These are phyloP conservation scores for Trachelus troglodyta DNA, from an alignment of 2,888 invertebrate species.

Conservation along the genomic window DNA sequence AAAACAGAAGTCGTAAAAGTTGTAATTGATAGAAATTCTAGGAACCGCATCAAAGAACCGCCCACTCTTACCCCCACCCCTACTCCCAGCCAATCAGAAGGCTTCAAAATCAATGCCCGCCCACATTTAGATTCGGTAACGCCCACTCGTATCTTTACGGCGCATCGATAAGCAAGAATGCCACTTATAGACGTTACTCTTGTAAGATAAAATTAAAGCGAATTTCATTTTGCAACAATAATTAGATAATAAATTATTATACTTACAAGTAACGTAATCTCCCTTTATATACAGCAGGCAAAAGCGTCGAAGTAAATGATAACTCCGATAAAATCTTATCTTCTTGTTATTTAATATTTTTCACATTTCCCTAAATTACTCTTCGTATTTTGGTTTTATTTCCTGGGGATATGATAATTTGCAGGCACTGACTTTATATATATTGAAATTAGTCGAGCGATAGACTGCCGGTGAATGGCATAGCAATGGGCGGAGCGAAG, in stretches of 20 bases:
- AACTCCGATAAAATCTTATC: not conserved
- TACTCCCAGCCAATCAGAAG: not conserved
- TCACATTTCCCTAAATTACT: not conserved
- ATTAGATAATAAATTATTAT: not conserved
- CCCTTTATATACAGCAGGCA: slow-evolving; percentile 4
- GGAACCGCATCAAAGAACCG: not conserved
- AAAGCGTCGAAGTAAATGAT: not conserved
- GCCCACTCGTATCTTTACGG: not conserved
- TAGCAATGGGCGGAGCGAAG: not conserved
- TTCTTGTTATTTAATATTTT: not conserved
- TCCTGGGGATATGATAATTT: not conserved
- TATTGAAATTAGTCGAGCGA: not conserved
- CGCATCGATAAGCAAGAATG: not conserved
- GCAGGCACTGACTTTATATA: not conserved
- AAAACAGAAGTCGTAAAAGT: not conserved
- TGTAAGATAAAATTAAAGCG: not conserved
- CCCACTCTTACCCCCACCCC: not conserved
- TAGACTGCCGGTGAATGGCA: not conserved
- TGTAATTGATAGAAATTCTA: not conserved
- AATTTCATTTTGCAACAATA: not conserved
- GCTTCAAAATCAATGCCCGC: not conserved
- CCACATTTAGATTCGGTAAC: not conserved
- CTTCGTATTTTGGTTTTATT: slow-evolving; percentile 1
- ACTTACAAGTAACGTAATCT: not conserved
- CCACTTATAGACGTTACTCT: not conserved